Base-by-base conservation (phyloP, 1,140 invertebrate genomes). In the Caenorhabditis remanei region DNA sequence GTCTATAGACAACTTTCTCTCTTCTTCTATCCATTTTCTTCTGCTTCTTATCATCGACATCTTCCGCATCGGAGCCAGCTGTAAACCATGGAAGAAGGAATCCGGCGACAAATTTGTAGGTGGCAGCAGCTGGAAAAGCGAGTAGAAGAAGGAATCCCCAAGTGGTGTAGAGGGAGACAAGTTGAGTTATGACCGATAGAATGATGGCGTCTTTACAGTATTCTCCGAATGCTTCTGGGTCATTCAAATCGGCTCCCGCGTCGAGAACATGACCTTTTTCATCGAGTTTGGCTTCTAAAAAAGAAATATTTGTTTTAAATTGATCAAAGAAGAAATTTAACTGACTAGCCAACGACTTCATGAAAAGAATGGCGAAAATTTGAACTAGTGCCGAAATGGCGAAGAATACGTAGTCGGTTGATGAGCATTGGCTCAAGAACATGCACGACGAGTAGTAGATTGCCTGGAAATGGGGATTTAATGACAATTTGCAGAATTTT, bases 191-290 rank as follows among this genome's bases (percentile, higher is more conserved):
- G 19, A 83, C 82, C 24, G 87, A 55, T 14, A 92, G 87, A 89
- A 92, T 92, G 19, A 92, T 87, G 11, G 86, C 82, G 56, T 92
- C 91, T 87, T 92, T 92, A 83, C 90, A 93, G 55, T 89, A 92
- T 90, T 92, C 91, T 63, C 92, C 91, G 55, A 92, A 91, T 16
- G 90, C 89, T 40, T 87, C 55, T 14, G 90, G 90, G 71, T 91
- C 90, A 56, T 92, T 92, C 9, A 92, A 82, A 79, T 92, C 91
- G 0, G 92, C 50, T 13, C 91, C 91, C n/a, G 92, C 91, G 86
- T 92, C 91, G 11, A 92, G 67, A 14, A 92, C 82, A 61, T 93
- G 90, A 14, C 91, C 91, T 43, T 90, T 89, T 46, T 92, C 63
- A 48, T 88, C 87, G n/a, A 87, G 71, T 65, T 63, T 83, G 5